Evolutionary conservation across 2,797 vertebrate species (phyloP), one percentile per base, ranked within the genome.

Genomic region (Moxostoma hubbsi): DNA sequence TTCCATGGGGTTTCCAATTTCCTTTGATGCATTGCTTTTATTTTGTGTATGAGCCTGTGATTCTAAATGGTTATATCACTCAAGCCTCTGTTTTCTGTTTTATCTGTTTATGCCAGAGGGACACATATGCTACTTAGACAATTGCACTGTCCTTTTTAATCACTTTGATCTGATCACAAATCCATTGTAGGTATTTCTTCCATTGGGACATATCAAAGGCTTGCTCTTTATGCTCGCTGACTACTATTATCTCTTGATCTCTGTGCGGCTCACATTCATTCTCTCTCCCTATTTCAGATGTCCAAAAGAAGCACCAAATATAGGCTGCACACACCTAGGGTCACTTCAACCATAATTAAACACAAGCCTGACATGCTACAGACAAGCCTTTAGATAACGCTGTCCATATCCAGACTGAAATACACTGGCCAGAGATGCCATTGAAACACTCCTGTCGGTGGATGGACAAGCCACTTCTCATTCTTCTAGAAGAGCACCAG

Each of bases 371-470:
- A 65, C 72, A 67, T 58, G 11, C 61, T 45, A 24, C 47, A 84
- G 80, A 82, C 67, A 70, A 74, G 43, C 24, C 58, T 73, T 69
- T 12, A 83, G 79, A 84, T 84, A 86, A 83, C 54, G 51, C 13
- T 11, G 7, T 71, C 50, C 46, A 67, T 71, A 70, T 47, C 68
- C 53, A 36, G 16, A 73, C 61, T 36, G 63, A 24, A 62, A 71
- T 49, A 49, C 69, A 66, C 57, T 58, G 68, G 51, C 36, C 68
- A 9, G 13, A 11, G 24, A 61, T n/a, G 54, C 55, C 36, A 11
- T 15, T 24, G 61, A 10, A 58, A 76, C 5, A 7, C 12, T 65
- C 43, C 73, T 83, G 73, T 77, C 53, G 13, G 58, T 47, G 36
- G 43, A 73, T 58, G 61, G 77, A 72, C 18, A 55, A 57, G 53